Conservation (phyloP, 2,888 invertebrate species). For the Clostera curtula region DNA sequence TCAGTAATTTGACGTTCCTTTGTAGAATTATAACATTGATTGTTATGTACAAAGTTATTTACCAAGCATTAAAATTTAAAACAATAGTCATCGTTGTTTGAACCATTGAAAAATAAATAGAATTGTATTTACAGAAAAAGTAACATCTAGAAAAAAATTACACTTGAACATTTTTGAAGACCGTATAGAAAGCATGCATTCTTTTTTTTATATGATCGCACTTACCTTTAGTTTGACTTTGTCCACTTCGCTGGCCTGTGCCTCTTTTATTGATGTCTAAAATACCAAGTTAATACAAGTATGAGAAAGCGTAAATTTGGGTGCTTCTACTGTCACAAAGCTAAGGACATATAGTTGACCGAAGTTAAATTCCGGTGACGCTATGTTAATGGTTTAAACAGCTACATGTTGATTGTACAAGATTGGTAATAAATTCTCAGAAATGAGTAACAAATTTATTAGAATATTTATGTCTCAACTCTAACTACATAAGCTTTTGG, state of each 20-base stretch:
- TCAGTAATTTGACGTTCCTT: constrained; percentile 5
- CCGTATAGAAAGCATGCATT: constrained; percentile 22
- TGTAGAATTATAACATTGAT: constrained; percentile 13
- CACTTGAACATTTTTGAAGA: constrained; percentile 13
- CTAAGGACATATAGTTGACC: no score
- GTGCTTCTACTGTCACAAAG: constrained; percentile 10
- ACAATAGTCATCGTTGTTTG: constrained; percentile 29
- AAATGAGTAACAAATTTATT: no score
- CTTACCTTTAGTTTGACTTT: constrained; percentile 68
- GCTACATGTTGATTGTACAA: no score
- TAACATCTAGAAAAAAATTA: constrained; percentile 16
- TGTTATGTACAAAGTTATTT: constrained; percentile 40
- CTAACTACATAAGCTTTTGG: constrained; percentile 17
- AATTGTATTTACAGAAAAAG: constrained; percentile 33
- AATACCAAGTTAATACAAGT: constrained; percentile 49
- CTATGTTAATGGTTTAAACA: no score
- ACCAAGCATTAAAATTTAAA: constrained; percentile 38
- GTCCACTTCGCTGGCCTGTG: constrained; percentile 45
- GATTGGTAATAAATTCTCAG: no score
- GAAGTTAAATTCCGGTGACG: no score
- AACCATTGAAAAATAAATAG: constrained; percentile 27
- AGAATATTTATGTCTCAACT: no score
- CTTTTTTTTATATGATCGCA: constrained; percentile 13
- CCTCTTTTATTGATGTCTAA: constrained; percentile 58
- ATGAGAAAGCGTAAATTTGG: constrained; percentile 46